Evolutionary conservation across 2,797 vertebrate species (phyloP).

Genomic region (Cossypha caffra): DNA sequence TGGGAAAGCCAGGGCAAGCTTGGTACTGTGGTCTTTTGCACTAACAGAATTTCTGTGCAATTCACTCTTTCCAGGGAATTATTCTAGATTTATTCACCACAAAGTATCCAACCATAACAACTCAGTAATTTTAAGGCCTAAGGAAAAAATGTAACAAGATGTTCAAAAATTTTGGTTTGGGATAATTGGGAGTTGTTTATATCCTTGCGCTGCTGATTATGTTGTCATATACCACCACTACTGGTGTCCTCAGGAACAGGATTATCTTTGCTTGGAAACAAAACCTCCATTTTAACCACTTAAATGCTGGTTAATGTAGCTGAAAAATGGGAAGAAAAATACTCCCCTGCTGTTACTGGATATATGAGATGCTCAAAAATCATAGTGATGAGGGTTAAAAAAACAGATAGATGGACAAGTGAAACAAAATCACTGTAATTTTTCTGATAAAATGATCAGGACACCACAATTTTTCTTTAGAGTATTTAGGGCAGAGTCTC

Average conservation of each 20-base stretch:
- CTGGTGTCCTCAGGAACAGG: constrained; percentile 13
- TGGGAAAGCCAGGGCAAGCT: not conserved
- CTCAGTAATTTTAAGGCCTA: constrained; percentile 69
- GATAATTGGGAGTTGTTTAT: constrained; percentile 68
- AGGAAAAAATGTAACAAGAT: constrained; percentile 70
- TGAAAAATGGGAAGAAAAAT: not conserved
- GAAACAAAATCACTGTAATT: not conserved
- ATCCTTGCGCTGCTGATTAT: constrained; percentile 38
- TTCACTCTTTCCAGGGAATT: constrained; percentile 74
- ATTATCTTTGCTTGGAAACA: constrained; percentile 36
- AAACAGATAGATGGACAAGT: not conserved
- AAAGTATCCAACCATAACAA: constrained; percentile 70
- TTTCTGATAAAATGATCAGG: not conserved
- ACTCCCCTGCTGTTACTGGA: not conserved
- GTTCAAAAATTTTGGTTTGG: constrained; percentile 61
- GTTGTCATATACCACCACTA: constrained; percentile 34
- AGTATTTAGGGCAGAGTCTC: not conserved
- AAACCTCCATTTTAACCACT: constrained; percentile 52
- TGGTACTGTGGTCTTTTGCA: constrained; percentile 31
- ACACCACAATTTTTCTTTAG: not conserved
- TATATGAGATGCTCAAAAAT: not conserved
- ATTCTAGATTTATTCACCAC: constrained; percentile 69
- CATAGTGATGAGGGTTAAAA: not conserved
- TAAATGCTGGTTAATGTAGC: not conserved
- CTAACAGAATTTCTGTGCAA: not conserved